Conservation (phyloP, 2,888 invertebrate genomes). For the Drosophila macrothrix region DNA sequence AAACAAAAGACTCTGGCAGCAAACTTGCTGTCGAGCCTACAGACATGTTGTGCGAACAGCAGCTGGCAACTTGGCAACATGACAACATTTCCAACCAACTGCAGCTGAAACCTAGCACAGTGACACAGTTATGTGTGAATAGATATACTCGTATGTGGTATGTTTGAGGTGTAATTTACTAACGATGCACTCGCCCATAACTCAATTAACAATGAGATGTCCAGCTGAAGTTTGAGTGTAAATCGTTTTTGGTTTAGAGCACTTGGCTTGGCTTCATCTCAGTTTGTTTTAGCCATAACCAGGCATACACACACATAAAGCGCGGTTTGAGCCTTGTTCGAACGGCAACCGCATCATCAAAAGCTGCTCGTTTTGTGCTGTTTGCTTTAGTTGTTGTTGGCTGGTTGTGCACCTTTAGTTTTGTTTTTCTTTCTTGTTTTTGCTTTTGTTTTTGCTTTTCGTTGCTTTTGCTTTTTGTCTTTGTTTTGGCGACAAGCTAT, state of each 20-base stretch:
- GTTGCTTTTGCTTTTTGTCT: conserved; percentile 40
- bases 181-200: conserved; percentile 57
- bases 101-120: conserved; percentile 56
- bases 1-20: conserved; percentile 77
- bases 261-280: conserved; percentile 22
- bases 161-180: conserved; percentile 25
- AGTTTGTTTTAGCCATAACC: conserved; percentile 12
- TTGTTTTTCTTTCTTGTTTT: background rate
- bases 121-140: conserved; percentile 61
- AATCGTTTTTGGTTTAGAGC: conserved; percentile 35
- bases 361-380: conserved; percentile 36
- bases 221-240: conserved; percentile 47
- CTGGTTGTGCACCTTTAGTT: conserved; percentile 37
- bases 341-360: conserved; percentile 53
- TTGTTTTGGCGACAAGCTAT: conserved; percentile 85
- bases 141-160: background rate
- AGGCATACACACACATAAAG: conserved; percentile 16
- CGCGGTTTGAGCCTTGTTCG: conserved; percentile 62
- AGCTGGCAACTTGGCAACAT: background rate
- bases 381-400: conserved; percentile 30
- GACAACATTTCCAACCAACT: conserved; percentile 18
- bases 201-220: conserved; percentile 61
- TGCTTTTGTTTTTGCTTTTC: conserved; percentile 43
- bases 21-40: conserved; percentile 58
- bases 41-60: conserved; percentile 56